These are phyloP conservation scores for Enteromius radiatus DNA, from an alignment of 2,797 vertebrate genomes.

Conservation along the genomic window DNA sequence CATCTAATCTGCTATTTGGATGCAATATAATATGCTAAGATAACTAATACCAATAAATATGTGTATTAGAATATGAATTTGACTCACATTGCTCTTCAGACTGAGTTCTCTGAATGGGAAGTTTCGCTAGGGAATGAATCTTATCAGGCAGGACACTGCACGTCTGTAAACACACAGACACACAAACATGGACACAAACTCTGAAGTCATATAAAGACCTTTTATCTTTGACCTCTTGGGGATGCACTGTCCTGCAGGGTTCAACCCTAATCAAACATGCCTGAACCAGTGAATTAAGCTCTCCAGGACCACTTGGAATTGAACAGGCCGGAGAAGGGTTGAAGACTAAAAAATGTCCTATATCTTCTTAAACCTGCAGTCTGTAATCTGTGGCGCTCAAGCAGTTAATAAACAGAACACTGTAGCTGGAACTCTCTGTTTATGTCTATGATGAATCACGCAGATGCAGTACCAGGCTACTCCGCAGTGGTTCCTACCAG, in stretches of 20 bases:
- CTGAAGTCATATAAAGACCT: neutral
- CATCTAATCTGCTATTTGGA: neutral
- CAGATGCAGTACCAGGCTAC: too few relatives aligned
- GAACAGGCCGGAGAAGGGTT: neutral
- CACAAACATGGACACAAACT: constrained; percentile 12
- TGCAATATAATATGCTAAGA: neutral
- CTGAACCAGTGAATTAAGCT: neutral
- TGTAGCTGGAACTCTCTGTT: too few relatives aligned
- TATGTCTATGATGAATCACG: too few relatives aligned
- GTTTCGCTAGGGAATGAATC: constrained; percentile 74
- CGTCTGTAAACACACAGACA: constrained; percentile 64
- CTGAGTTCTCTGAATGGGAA: constrained; percentile 68
- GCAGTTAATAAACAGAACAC: too few relatives aligned
- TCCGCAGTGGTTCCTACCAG: too few relatives aligned
- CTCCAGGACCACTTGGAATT: neutral
- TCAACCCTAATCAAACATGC: neutral
- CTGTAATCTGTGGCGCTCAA: too few relatives aligned
- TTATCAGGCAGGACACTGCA: constrained; percentile 79
- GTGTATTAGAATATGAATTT: neutral
- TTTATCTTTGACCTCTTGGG: neutral
- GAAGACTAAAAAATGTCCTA: neutral
- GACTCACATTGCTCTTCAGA: constrained; percentile 77
- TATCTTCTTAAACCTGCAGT: neutral
- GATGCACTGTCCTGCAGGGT: neutral
- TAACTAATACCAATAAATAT: neutral